Percentiles rank a stretch among this genome's conserved stretches.
These are phyloP conservation scores for Lasiurus cinereus DNA, from an alignment of 2,113 vertebrate species.

Conservation along the genomic window DNA sequence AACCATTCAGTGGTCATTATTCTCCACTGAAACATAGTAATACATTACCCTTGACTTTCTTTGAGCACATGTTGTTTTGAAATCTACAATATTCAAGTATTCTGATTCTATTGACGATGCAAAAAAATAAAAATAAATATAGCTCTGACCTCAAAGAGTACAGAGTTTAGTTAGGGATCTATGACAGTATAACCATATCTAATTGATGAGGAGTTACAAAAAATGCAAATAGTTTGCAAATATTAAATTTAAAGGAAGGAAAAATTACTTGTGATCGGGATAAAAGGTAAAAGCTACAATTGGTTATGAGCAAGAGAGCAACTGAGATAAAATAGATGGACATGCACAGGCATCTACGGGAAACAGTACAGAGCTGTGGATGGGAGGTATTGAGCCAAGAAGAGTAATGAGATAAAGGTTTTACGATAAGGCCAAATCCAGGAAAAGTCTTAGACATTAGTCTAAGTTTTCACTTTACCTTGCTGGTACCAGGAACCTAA, in stretches of 20 bases:
- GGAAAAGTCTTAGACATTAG: background rate
- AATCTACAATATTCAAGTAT: background rate
- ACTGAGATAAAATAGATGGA: background rate
- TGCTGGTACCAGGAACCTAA: background rate
- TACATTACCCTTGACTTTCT: background rate
- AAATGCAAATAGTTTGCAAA: background rate
- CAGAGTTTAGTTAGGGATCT: background rate
- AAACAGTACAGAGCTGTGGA: background rate
- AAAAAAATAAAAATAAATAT: background rate
- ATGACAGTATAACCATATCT: background rate
- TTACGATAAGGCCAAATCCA: background rate
- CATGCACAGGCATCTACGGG: rapidly evolving
- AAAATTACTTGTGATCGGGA: background rate
- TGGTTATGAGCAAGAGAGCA: background rate
- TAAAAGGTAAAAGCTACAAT: background rate
- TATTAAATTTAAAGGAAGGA: background rate
- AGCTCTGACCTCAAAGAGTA: background rate
- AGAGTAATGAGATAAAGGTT: background rate
- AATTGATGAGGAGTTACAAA: background rate
- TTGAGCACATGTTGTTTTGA: background rate
- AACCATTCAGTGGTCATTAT: background rate
- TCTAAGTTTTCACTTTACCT: background rate
- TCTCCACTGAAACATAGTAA: background rate
- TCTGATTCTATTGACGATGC: background rate
- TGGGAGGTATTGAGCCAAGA: background rate